A percentile compares a stretch with the other conserved stretches of the same genome.
Conservation (phyloP, 2,113 vertebrate genomes). For the Speoplatyrhinus poulsoni region DNA sequence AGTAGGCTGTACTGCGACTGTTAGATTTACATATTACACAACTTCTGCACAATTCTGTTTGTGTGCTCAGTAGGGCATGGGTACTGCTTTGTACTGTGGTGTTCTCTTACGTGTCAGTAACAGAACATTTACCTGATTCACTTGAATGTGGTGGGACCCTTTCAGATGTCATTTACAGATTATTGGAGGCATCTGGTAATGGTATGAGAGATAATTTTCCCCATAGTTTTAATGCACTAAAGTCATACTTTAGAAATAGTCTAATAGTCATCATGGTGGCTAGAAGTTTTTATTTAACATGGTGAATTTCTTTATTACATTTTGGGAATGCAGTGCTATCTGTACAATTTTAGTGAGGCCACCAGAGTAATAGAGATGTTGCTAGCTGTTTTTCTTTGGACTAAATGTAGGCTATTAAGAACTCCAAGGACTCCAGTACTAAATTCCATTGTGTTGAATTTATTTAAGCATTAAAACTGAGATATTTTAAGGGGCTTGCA, state of each 20-base stretch:
- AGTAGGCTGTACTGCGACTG: conserved; percentile 17
- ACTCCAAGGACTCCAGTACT: background rate
- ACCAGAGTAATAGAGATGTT: no score
- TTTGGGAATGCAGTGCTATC: no score
- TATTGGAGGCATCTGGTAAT: background rate
- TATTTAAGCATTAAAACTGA: background rate
- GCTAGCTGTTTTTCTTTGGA: background rate
- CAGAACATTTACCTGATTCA: background rate
- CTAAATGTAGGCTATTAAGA: background rate
- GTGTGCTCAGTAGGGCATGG: background rate
- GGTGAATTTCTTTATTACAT: no score
- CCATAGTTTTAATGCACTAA: no score
- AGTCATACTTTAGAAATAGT: no score
- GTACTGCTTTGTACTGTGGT: background rate
- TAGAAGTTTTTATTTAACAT: no score
- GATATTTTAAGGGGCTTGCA: conserved; percentile 14
- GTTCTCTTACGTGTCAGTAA: background rate
- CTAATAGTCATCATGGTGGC: no score
- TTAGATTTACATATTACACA: conserved; percentile 39
- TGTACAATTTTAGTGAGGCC: no score
- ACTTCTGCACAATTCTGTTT: conserved; percentile 42
- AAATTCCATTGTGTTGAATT: background rate
- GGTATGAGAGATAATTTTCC: conserved; percentile 21
- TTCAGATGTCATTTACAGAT: conserved; percentile 10
- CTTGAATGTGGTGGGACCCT: background rate